These are phyloP conservation scores for Gavialis gangeticus DNA, from an alignment of 2,113 vertebrate genomes.

Conservation along the genomic window DNA sequence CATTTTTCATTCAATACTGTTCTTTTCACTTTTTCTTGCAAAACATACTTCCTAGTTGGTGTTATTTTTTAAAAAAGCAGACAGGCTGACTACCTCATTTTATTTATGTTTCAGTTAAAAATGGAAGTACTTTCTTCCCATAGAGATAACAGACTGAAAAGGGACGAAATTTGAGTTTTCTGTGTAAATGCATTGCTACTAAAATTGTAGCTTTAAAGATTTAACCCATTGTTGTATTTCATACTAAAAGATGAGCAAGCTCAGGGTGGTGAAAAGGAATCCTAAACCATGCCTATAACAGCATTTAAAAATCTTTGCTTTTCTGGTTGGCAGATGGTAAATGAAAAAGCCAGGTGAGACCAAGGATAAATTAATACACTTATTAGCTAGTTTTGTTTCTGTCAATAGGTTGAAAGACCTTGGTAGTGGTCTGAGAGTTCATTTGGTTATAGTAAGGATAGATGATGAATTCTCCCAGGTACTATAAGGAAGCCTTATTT, in stretches of 20 bases:
- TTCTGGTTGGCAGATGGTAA: slow-evolving; percentile 54
- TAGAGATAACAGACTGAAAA: neutral
- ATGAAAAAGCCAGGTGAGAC: slow-evolving; percentile 29
- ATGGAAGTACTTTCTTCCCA: neutral
- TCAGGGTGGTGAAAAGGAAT: slow-evolving; percentile 41
- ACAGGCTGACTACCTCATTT: slow-evolving; percentile 21
- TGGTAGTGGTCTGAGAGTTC: slow-evolving; percentile 51
- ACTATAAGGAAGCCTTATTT: neutral
- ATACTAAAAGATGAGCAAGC: neutral
- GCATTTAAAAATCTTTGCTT: slow-evolving; percentile 23
- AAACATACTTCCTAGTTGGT: neutral
- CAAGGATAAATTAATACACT: slow-evolving; percentile 32
- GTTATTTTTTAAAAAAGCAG: neutral
- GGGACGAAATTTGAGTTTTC: slow-evolving; percentile 10
- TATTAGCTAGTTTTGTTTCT: slow-evolving; percentile 25
- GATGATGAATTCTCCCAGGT: neutral
- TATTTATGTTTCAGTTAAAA: slow-evolving; percentile 22
- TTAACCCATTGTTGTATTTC: neutral
- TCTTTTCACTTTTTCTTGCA: neutral
- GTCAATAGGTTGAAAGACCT: slow-evolving; percentile 51
- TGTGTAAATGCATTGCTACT: neutral
- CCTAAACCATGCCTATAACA: slow-evolving; percentile 12
- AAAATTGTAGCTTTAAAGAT: neutral
- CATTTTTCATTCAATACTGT: neutral
- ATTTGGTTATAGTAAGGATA: neutral